Evolutionary conservation across 1,140 invertebrate species (phyloP).

Genomic region (Drosophila littoralis): DNA sequence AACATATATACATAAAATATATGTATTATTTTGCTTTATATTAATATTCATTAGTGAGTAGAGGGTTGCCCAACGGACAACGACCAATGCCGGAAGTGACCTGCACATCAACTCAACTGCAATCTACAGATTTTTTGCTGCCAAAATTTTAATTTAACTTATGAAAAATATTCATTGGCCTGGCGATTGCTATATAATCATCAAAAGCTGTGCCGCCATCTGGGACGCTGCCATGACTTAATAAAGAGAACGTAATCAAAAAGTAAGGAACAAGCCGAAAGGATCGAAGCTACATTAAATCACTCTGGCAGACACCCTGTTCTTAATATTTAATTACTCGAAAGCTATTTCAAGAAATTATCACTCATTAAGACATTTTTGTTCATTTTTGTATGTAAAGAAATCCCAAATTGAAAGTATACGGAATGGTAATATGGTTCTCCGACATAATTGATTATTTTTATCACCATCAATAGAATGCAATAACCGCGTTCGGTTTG

Average conservation of each 20-base stretch:
- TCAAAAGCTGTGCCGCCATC: constrained; percentile 19
- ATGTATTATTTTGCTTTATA: constrained; percentile 36
- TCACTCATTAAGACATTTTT: too few species aligned
- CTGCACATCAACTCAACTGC: constrained; percentile 62
- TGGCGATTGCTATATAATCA: constrained; percentile 13
- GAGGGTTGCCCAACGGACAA: constrained; percentile 18
- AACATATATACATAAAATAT: constrained; percentile 1
- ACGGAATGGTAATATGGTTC: too few species aligned
- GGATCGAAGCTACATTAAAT: neutral
- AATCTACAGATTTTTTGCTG: constrained; percentile 20
- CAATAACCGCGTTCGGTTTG: too few species aligned
- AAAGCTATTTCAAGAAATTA: too few species aligned
- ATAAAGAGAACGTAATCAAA: constrained; percentile 60
- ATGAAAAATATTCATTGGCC: constrained; percentile 54
- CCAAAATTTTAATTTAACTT: constrained; percentile 75
- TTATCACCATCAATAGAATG: too few species aligned
- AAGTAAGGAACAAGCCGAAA: neutral
- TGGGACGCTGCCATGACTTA: constrained; percentile 50
- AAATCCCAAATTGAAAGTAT: too few species aligned
- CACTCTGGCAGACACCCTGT: neutral
- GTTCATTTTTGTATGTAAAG: too few species aligned
- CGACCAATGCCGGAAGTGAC: constrained; percentile 70
- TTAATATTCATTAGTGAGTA: constrained; percentile 73
- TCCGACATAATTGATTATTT: too few species aligned
- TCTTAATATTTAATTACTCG: too few species aligned